Evolutionary conservation across 64 coral and sea anemone species (phyloP), one percentile per base, ranked within the genome.

Genomic region (Pocillopora verrucosa): DNA sequence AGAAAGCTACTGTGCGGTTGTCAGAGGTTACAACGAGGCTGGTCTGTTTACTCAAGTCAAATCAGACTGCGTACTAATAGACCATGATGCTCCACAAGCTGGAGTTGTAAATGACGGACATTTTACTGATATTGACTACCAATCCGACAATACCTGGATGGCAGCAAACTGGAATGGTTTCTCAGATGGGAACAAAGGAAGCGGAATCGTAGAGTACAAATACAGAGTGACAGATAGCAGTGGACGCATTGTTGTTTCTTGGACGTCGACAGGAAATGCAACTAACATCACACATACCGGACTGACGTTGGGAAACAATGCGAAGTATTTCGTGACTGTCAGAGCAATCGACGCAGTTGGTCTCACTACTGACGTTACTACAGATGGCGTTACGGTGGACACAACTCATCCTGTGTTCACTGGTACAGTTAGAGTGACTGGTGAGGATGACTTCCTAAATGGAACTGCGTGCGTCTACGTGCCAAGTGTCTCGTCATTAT

Each of bases 131-230:
- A 80, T 94, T 5, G 84, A 98, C 72, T 92, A 90, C 68, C 96
- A 98, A 58, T 94, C 96, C 4, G 80, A 83, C 5, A 67, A 75
- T 22, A 90, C 77, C 35, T 61, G 19, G 26, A 76, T 98, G 36
- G 84, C 88, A 73, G 93, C 82, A 16, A 98, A 98, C 61, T 98
- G 96, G 96, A 88, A 95, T 60, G 96, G 93, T 9, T 98, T 98
- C 16, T 88, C 34, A 9, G 96, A 98, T 70, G 96, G 93, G 0
- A 60, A 2, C 83, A 95, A 84, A 80, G 96, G 96, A 60, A 98
- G 96, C 77, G 96, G 96, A 62, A 87, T 98, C 73, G 77, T 72
- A 11, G 96, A 92, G 57, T 98, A 98, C 41, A 92, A 72, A 74
- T 98, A 77, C 34, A 87, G 88, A 61, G 60, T 96, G n/a, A 30